Evolutionary conservation across 2,888 invertebrate genomes (phyloP).

Genomic region (Brachynemurus nebulosus): DNA sequence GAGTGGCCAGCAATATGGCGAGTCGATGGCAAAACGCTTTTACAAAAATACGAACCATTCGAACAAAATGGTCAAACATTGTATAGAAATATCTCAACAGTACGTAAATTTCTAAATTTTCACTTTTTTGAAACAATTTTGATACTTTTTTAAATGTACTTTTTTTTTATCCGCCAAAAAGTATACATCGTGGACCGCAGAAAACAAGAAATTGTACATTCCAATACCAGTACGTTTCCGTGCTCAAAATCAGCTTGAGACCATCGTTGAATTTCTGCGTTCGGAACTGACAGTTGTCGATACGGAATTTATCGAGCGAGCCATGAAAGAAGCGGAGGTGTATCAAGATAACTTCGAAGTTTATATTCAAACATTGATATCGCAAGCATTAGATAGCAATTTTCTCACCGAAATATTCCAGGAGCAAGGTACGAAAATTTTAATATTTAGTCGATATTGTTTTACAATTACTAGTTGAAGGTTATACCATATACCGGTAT

Average conservation of each 20-base stretch:
- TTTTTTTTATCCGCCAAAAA: constrained; percentile 28
- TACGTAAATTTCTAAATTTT: constrained; percentile 31
- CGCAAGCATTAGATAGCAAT: constrained; percentile 78
- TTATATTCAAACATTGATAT: constrained; percentile 80
- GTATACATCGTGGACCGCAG: constrained; percentile 77
- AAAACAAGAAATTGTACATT: constrained; percentile 66
- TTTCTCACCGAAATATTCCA: constrained; percentile 80
- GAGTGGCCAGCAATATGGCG: constrained; percentile 85
- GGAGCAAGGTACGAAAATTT: constrained; percentile 56
- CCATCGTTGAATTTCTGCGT: constrained; percentile 64
- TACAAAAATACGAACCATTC: constrained; percentile 74
- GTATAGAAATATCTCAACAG: constrained; percentile 77
- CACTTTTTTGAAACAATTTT: background rate
- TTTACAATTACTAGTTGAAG: no score
- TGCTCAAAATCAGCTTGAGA: constrained; percentile 61
- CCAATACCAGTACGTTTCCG: constrained; percentile 64
- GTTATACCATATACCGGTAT: no score
- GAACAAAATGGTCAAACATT: constrained; percentile 67
- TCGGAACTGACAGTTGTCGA: constrained; percentile 56
- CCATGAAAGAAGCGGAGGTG: constrained; percentile 59
- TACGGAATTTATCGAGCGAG: constrained; percentile 53
- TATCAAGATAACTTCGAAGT: constrained; percentile 84
- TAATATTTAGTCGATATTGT: no score
- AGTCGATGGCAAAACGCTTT: constrained; percentile 69
- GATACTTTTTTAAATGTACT: background rate